Percentiles rank a stretch among this genome's conserved stretches.
Conservation (phyloP, 1,140 invertebrate genomes). For the Lamellibrachia luymesi region DNA sequence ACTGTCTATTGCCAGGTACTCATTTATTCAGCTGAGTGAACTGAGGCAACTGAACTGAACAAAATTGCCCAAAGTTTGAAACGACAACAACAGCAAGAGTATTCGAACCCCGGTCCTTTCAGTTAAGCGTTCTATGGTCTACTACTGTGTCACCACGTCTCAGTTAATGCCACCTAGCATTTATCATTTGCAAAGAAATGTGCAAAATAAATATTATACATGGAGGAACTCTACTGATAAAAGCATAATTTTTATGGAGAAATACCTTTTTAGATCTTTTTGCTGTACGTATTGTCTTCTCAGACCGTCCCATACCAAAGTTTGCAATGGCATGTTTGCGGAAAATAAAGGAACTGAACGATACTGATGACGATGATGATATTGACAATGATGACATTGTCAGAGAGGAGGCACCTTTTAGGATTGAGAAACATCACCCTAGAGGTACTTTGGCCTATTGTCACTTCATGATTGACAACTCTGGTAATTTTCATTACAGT, state of each 20-base stretch:
- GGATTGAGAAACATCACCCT: neutral
- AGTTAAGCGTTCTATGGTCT: too few relatives aligned
- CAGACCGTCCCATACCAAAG: neutral
- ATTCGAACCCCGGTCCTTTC: too few relatives aligned
- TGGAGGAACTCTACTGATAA: neutral
- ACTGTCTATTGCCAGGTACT: too few relatives aligned
- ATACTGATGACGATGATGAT: neutral
- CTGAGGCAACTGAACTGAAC: too few relatives aligned
- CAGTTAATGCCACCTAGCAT: neutral
- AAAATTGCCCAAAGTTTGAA: too few relatives aligned
- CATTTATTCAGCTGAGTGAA: too few relatives aligned
- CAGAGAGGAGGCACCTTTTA: neutral
- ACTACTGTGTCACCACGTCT: too few relatives aligned
- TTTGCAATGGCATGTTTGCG: neutral
- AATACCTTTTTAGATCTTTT: too few relatives aligned
- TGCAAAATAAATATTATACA: neutral
- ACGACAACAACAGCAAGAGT: too few relatives aligned
- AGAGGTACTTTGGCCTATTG: neutral
- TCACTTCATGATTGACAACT: too few relatives aligned
- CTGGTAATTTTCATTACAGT: too few relatives aligned
- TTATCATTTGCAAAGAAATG: neutral
- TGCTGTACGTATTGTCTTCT: neutral
- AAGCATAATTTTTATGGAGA: too few relatives aligned
- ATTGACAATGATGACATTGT: neutral
- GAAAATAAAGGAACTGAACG: slow-evolving; percentile 9